Conservation (phyloP, 2,797 vertebrate species). For the Merluccius polli region DNA sequence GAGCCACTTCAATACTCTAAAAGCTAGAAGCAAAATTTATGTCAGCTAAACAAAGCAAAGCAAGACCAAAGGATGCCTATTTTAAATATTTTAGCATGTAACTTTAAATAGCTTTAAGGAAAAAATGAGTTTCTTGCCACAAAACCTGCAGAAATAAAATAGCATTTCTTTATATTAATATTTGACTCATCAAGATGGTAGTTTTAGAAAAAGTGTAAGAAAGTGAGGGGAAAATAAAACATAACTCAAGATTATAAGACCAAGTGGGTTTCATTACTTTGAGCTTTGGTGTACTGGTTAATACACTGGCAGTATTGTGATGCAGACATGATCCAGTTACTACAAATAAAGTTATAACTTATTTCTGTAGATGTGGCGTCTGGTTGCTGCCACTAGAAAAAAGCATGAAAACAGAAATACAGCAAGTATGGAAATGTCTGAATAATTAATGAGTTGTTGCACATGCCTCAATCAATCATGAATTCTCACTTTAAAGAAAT, state of each 20-base stretch:
- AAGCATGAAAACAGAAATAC: not conserved
- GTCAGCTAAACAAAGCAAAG: slow-evolving; percentile 15
- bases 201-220: not conserved
- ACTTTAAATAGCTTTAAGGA: not conserved
- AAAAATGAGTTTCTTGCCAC: not conserved
- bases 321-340: not conserved
- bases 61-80: not conserved
- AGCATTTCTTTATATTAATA: not conserved
- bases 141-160: not conserved
- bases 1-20: slow-evolving; percentile 19
- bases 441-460: not conserved
- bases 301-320: not conserved
- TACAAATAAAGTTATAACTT: not conserved
- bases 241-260: not conserved
- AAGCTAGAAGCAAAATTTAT: slow-evolving; percentile 9
- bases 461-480: not conserved
- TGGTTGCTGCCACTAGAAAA: not conserved
- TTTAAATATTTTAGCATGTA: not conserved
- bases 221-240: not conserved
- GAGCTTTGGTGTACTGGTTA: not conserved
- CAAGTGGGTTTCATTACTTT: not conserved
- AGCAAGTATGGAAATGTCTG: not conserved
- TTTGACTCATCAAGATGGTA: not conserved
- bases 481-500: not conserved
- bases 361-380: not conserved